Base-by-base conservation (phyloP, 1,140 invertebrate species). In the Microplitis mediator region DNA sequence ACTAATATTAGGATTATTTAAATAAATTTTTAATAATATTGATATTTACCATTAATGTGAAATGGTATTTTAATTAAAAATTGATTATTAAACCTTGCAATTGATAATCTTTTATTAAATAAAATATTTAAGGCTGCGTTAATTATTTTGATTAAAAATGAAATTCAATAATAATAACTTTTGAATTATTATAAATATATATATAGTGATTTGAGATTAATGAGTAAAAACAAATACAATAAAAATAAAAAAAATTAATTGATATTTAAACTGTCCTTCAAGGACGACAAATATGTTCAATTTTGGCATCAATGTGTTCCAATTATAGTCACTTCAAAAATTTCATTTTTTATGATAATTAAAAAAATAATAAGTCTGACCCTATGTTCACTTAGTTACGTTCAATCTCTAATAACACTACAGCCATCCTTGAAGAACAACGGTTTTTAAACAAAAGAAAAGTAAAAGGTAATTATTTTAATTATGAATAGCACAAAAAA, bases 291-390 rank as follows among this genome's bases (percentile, higher is more conserved):
- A 54, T 14, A 36, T 35, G 60, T 50, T 45, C 32, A 45, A n/a
- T 56, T 54, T 36, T 58, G 70, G 14, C 51, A 56, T 69, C 35
- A 66, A 72, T 72, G 70, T 66, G 63, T 72, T 66, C 70, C 62
- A 71, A 65, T 31, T 64, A 56, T 36, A 64, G 50, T 39, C 14
- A 16, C 9, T 23, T 54, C 16, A 23, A 14, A 23, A 70, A 56
- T 31, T 34, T 63, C 31, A 64, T 71, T 56, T 64, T 51, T 63
- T 51, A 70, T 50, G 58, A 36, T 16, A 62, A 61, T 39, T 54
- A 34, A 61, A 60, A 23, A 14, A 6, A 23, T 56, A 2, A 70
- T 69, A 62, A 62, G 56, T 70, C 68, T 50, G 68, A 66, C 51
- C 39, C 39, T 45, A 11, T 9, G 39, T 45, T 45, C 6, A 45